Evolutionary conservation across 2,888 invertebrate genomes (phyloP), one percentile per base, ranked within the genome.

Genomic region (Andricus quercusramuli): DNA sequence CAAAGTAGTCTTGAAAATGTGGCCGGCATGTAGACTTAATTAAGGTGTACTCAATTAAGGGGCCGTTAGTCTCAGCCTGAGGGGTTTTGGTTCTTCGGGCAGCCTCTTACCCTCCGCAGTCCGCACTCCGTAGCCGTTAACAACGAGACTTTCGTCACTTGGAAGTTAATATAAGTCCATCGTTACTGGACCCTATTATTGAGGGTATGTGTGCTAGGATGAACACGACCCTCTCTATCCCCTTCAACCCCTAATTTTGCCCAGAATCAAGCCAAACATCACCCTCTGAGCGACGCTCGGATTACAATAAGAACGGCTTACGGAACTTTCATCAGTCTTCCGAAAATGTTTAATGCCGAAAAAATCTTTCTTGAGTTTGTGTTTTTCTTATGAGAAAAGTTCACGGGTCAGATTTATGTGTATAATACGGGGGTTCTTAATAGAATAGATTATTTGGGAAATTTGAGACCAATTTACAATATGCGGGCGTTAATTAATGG

Each of bases 41-140:
- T 83, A 83, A 83, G 77, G 78, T 62, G 70, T 80, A 68, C 81
- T 86, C 85, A 86, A 86, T 86, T 86, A 86, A 65, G 81, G 64
- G 77, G 64, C 59, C 74, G 79, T 80, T 74, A 74, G n/a, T 37
- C 74, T 74, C 29, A 56, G 74, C 74, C n/a, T 29, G 32, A 11
- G 51, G 74, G 70, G 25, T 17, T 47, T 47, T 47, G 15, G 29
- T 56, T 74, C 51, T 56, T 32, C 13, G 32, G n/a, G 32, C 56
- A 20, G n/a, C 6, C 56, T 29, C 20, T 29, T 44, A 25, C 68
- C 70, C 70, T 32, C 17, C 62, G n/a, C 15, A 70, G n/a, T 22
- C 56, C n/a, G 20, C 15, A 70, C 41, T 22, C 56, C 11, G 25
- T 13, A 68, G 56, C 32, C 29, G 32, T 56, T 56, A 74, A 74